Percentiles rank a stretch among this genome's conserved stretches.
These are phyloP conservation scores for Hirtodrosophila alboralis DNA, from an alignment of 2,888 invertebrate species.

Conservation along the genomic window DNA sequence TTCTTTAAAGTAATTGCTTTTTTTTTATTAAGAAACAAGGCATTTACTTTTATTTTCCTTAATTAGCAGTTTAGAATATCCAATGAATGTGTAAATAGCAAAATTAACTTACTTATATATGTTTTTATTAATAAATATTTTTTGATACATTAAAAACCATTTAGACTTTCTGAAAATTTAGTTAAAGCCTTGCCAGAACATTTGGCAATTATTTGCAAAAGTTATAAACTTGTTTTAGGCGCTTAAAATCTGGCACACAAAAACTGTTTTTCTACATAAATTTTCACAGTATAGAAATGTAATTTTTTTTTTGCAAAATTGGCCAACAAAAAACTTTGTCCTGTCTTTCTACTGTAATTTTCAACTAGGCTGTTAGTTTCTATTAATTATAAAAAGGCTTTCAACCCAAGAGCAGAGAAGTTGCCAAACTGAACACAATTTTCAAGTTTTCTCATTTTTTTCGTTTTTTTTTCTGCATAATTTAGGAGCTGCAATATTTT, in stretches of 20 bases:
- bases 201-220: conserved; percentile 15
- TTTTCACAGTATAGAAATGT: conserved; percentile 19
- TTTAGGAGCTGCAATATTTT: too few relatives aligned
- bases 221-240: conserved; percentile 17
- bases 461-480: too few relatives aligned
- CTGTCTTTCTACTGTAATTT: not conserved
- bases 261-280: conserved; percentile 29
- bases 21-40: too few relatives aligned
- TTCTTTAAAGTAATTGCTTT: too few relatives aligned
- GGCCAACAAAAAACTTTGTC: conserved; percentile 34
- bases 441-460: too few relatives aligned
- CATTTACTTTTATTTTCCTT: too few relatives aligned
- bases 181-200: conserved; percentile 6
- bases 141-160: conserved; percentile 5
- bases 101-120: not conserved
- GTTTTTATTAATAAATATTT: too few relatives aligned
- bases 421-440: conserved; percentile 6
- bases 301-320: conserved; percentile 14
- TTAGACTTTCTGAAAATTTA: conserved; percentile 4
- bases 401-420: conserved; percentile 1
- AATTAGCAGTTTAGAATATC: too few relatives aligned
- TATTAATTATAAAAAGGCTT: conserved; percentile 37
- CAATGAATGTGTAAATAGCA: too few relatives aligned
- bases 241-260: conserved; percentile 25
- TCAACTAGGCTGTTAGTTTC: conserved; percentile 1